These are phyloP conservation scores for Porites rus DNA, from an alignment of 92 coral and sea anemone genomes.

Conservation along the genomic window DNA sequence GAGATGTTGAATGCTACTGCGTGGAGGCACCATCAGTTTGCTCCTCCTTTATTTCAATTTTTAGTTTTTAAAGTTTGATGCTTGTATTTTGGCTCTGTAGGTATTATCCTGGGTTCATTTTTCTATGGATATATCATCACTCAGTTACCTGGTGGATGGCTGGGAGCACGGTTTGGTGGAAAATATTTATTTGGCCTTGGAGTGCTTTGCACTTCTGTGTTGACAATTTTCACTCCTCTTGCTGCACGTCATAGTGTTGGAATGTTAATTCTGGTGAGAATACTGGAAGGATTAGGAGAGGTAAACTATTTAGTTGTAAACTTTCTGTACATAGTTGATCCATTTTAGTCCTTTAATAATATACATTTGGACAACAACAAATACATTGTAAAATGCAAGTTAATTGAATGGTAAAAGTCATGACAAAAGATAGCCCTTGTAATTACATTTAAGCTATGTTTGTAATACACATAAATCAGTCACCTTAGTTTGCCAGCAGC, in stretches of 20 bases:
- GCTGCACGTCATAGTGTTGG: conserved; percentile 85
- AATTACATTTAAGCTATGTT: no score
- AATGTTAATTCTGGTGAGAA: conserved; percentile 74
- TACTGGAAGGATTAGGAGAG: conserved; percentile 96
- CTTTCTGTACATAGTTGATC: background rate
- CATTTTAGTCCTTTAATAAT: background rate
- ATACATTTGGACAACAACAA: no score
- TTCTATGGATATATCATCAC: conserved; percentile 95
- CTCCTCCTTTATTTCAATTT: no score
- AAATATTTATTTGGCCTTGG: conserved; percentile 89
- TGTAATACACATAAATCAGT: no score
- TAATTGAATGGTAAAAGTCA: no score
- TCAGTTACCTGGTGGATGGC: conserved; percentile 96
- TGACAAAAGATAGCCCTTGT: no score
- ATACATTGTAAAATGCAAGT: no score
- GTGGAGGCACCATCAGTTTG: no score
- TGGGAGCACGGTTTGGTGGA: conserved; percentile 90
- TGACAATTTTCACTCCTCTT: conserved; percentile 90
- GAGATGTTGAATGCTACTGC: no score
- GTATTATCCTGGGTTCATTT: conserved; percentile 91
- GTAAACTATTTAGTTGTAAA: conserved; percentile 48
- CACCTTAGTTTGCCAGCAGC: no score
- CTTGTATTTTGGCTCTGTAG: conserved; percentile 30
- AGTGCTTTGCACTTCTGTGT: conserved; percentile 81
- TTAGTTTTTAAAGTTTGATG: no score